Evolutionary conservation across 53 echinoderm and acorn worm species (phyloP).

Genomic region (Crossaster papposus): DNA sequence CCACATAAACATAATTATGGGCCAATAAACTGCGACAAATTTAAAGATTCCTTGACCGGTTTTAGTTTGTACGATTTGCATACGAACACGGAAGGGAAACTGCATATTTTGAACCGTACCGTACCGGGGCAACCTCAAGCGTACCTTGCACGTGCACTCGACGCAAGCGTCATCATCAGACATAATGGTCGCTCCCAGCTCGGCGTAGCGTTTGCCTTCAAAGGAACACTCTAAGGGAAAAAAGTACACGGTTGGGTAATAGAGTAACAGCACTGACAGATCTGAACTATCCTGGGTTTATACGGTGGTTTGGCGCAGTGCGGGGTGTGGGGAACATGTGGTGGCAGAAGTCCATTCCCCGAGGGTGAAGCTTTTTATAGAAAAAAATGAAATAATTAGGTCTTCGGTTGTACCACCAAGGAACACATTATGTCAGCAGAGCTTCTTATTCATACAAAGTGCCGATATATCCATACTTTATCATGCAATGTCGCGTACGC

Average conservation of each 20-base stretch:
- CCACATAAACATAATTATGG: too few species aligned
- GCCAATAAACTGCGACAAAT: background rate
- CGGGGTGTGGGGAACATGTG: background rate
- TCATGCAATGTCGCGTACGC: too few species aligned
- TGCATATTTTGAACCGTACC: background rate
- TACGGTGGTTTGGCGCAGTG: background rate
- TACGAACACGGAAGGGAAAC: background rate
- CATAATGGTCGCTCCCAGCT: conserved; percentile 74
- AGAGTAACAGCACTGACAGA: conserved; percentile 25
- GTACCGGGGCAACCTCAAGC: background rate
- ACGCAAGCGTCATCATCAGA: conserved; percentile 80
- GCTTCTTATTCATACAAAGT: background rate
- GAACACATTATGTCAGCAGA: background rate
- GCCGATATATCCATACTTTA: background rate
- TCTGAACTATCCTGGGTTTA: background rate
- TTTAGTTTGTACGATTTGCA: background rate
- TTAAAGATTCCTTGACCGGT: background rate
- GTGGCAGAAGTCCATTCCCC: background rate
- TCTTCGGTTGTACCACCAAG: background rate
- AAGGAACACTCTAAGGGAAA: conserved; percentile 35
- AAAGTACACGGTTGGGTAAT: conserved; percentile 11
- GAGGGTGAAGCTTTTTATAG: conserved; percentile 8
- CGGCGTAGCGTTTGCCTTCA: conserved; percentile 65
- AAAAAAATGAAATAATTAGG: background rate
- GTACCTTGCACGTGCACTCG: conserved; percentile 87